Base-by-base conservation (phyloP, 1,140 invertebrate genomes). In the Anastrepha ludens region DNA sequence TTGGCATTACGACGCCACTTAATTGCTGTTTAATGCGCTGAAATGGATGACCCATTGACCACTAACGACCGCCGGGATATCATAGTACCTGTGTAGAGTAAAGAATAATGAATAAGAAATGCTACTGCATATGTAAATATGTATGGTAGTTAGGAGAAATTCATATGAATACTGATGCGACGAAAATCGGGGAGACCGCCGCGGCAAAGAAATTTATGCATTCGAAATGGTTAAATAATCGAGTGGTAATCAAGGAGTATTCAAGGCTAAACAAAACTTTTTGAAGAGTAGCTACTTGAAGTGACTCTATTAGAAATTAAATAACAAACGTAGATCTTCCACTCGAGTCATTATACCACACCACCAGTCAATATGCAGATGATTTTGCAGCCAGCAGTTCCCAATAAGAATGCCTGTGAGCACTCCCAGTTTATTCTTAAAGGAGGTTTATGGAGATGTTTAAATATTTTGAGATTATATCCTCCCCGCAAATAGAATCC, bases 41-140 rank as follows among this genome's bases (percentile, higher is more conserved):
- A 81, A 81, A 81, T 81, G 74, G 50, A 81, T 81, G 74, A 81
- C 74, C 74, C 74, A 81, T 81, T 81, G 74, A 81, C 74, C 74
- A 81, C 74, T 81, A 81, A 81, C 74, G 74, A 81, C 50, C 74
- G 17, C 8, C 15, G 44, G 2, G 47, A n/a, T 9, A 3, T 4
- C 74, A 15, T 67, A 20, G 47, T 81, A 81, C 74, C 74, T 81
- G 74, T 81, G 47, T 81, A n/a, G 4, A 2, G 8, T 50, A 55
- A 29, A 6, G 9, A 3, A 55, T 2, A 2, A 58, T 55, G 47
- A 7, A 81, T 58, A 81, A 50, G 74, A 81, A 81, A 81, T 81
- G 6, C 11, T 67, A 55, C 50, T 8, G 50, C 11, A 55, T 55
- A 8, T 55, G 50, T 55, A 29, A 29, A 29, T 29, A 29, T 29